Percentiles rank a stretch among this genome's conserved stretches.
phyloP scores from a whole-genome alignment of 2,888 invertebrate genomes.

The Nymphalis c-album region DNA sequence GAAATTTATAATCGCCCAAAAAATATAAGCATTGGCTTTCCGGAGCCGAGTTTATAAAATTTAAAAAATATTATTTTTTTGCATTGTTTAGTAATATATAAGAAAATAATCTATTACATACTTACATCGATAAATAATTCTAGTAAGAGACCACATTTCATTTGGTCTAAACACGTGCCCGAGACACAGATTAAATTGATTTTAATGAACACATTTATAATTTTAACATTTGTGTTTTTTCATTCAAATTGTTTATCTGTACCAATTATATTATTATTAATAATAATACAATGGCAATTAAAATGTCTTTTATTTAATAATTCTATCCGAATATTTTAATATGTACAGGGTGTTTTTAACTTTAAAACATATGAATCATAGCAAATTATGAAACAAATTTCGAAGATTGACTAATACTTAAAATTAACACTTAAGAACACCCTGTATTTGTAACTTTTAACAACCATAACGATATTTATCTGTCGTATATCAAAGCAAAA shows the following conservation, averaged over 20 bases:
- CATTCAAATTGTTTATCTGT: conserved; percentile 25
- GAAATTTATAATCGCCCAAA: background rate
- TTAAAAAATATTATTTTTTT: background rate
- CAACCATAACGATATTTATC: conserved; percentile 21
- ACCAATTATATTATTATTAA: conserved; percentile 17
- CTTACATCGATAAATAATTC: conserved; percentile 18
- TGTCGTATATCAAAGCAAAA: conserved; percentile 13
- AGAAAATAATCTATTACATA: conserved; percentile 1
- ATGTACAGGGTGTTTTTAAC: conserved; percentile 10
- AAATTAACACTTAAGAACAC: conserved; percentile 1
- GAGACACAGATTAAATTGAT: conserved; percentile 26
- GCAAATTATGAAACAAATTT: background rate
- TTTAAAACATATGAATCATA: background rate
- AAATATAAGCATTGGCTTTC: background rate
- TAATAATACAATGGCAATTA: conserved; percentile 16
- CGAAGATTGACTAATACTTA: conserved; percentile 4
- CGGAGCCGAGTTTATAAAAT: conserved; percentile 3
- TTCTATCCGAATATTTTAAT: background rate
- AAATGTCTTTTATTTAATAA: conserved; percentile 6
- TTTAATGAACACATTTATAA: conserved; percentile 35
- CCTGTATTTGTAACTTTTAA: background rate
- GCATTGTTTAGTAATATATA: conserved; percentile 13
- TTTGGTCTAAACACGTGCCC: conserved; percentile 35
- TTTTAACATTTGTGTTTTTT: conserved; percentile 17
- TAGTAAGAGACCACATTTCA: conserved; percentile 30